Evolutionary conservation across 2,113 vertebrate species (phyloP), one percentile per base, ranked within the genome.

Genomic region (Carlito syrichta): DNA sequence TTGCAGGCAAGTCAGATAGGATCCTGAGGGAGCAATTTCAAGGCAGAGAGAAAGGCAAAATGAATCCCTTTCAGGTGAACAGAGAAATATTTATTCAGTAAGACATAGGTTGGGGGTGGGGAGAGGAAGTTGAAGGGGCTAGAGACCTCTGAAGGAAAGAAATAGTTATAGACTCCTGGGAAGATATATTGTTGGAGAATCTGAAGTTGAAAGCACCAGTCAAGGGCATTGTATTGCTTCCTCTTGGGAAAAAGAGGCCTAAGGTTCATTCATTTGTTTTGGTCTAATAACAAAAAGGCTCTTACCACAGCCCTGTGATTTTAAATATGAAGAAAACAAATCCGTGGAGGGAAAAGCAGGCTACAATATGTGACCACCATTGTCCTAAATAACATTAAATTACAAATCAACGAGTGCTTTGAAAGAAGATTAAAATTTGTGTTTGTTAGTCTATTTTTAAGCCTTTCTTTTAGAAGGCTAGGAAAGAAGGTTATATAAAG

Each of bases 401-500:
- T 98, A 97, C 60, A 98, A 98, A 98, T 98, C 96, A 98, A 87
- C 97, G 92, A 98, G 91, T 19, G 12, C 96, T 93, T 98, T 98
- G 96, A 98, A 98, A 98, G 97, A 97, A 97, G 97, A 98, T 98
- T 97, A 98, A 98, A 98, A 98, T 97, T 92, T 95, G 96, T 97
- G 60, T 98, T 98, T 95, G 97, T 71, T 89, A 90, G 92, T 97
- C 98, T 98, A 97, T 98, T 98, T 98, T 98, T 98, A 98, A 98
- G 85, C 87, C 58, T 96, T 98, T 98, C 95, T 97, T 97, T 92
- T 95, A 91, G 97, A 97, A 97, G 63, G 48, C 60, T 89, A 69
- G 54, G 63, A 94, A 96, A 78, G 54, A 89, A 95, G 93, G 6
- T 76, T 98, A 95, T 93, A 92, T 71, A 83, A 98, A 98, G 98